Evolutionary conservation across 2,113 vertebrate species (phyloP), one percentile per base, ranked within the genome.

Genomic region (Oryzias melastigma): DNA sequence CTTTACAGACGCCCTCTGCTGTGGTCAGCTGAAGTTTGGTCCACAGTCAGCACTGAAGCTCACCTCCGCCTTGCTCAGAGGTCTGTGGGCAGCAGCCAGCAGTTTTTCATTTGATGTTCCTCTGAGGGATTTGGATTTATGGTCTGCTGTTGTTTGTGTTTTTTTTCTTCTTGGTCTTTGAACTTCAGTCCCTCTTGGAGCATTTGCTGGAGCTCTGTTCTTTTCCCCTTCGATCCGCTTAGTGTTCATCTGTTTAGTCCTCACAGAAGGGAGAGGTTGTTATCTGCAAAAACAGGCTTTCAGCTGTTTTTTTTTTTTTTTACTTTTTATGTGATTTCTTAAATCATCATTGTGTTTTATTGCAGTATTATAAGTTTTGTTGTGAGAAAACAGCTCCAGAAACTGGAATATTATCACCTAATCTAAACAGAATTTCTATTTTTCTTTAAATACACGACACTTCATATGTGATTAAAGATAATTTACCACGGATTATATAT

Each of bases 51-150:
- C 79, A n/a, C 65, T 45, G 67, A 12, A 27, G 67, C 79, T 67
- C 72, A 58, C 70, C 59, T 70, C 71, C 14, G 24, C 65, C 69
- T 63, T 27, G 55, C 76, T 73, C 29, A 4, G 63, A 65, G 68
- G 61, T 62, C 58, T 2, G 71, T 81, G 71, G 77, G 83, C 43
- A 42, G 63, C 73, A 62, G 73, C 68, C 44, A 69, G 75, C 77
- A 64, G 8, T 83, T 83, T 81, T 80, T 77, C 80, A 81, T 84
- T 83, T 79, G 20, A 76, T 72, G 53, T 69, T 70, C 62, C 80
- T 83, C 66, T 14, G 19, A 42, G 74, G 22, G 78, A 60, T 76
- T 75, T 75, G 67, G 74, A 79, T 79, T 81, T 76, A 83, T 83
- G 73, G 73, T 59, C 19, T 59, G 61, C 52, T 75, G 62, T 65